phyloP scores from a whole-genome alignment of 2,888 invertebrate species.

The Eremobia ochroleuca region DNA sequence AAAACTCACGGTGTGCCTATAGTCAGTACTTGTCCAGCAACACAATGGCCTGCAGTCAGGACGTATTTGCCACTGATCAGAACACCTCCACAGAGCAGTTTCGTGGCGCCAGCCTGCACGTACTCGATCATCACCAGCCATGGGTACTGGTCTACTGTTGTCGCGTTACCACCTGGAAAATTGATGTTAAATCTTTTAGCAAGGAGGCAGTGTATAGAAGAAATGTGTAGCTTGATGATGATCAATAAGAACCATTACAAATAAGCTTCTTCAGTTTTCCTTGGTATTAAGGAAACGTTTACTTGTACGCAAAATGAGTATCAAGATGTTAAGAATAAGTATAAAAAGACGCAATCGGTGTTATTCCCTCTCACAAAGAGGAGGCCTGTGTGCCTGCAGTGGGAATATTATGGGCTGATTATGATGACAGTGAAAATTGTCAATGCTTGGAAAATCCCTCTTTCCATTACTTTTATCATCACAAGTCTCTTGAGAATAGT shows the following conservation, averaged over 20 bases:
- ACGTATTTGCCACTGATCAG: slow-evolving; percentile 90
- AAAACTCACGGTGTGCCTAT: slow-evolving; percentile 84
- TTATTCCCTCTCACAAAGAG: neutral
- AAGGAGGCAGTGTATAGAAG: neutral
- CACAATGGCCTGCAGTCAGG: slow-evolving; percentile 91
- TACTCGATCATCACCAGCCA: slow-evolving; percentile 91
- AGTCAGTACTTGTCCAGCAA: slow-evolving; percentile 79
- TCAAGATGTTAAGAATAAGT: neutral
- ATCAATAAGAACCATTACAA: neutral
- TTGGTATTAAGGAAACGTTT: neutral
- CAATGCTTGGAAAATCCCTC: neutral
- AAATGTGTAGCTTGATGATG: neutral
- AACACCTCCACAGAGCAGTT: slow-evolving; percentile 82
- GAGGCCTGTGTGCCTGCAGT: neutral
- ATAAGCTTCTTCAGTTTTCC: neutral
- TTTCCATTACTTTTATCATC: neutral
- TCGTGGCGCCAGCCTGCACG: slow-evolving; percentile 60
- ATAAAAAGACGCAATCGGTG: neutral
- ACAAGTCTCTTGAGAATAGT: neutral
- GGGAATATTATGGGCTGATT: neutral
- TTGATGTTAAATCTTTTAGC: neutral
- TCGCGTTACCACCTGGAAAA: slow-evolving; percentile 76
- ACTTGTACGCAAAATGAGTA: neutral
- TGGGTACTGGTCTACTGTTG: slow-evolving; percentile 90
- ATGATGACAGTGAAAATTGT: neutral